Conservation (phyloP, 2,797 vertebrate species). For the Tympanoctomys barrerae region DNA sequence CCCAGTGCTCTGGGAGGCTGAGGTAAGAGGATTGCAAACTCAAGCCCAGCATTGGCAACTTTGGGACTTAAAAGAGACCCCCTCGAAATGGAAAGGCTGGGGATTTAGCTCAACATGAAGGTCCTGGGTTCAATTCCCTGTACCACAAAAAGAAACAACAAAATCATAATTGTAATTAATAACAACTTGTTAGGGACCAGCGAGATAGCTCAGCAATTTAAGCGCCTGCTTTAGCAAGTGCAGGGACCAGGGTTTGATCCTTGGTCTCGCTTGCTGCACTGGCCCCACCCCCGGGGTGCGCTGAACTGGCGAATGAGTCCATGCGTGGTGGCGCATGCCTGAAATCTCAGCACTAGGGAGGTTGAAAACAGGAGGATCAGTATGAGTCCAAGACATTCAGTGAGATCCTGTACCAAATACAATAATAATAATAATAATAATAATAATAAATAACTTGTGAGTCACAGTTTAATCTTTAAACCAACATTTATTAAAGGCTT, state of each 20-base stretch:
- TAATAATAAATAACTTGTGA: neutral
- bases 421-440: too few relatives aligned
- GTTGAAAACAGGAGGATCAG: too few relatives aligned
- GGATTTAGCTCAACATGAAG: neutral
- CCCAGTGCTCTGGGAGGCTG: neutral
- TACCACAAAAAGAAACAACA: neutral
- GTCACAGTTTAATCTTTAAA: constrained; percentile 8
- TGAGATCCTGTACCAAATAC: too few relatives aligned
- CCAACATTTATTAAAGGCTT: constrained; percentile 6
- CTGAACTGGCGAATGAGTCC: too few relatives aligned
- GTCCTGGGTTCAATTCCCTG: neutral
- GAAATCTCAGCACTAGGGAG: too few relatives aligned
- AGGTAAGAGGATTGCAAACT: neutral
- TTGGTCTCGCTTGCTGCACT: too few relatives aligned
- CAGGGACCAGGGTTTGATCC: too few relatives aligned
- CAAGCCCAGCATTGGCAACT: neutral
- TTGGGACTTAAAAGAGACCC: neutral
- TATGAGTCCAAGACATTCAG: too few relatives aligned
- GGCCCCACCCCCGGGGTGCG: too few relatives aligned
- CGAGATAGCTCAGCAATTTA: too few relatives aligned
- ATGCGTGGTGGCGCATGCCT: too few relatives aligned
- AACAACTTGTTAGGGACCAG: neutral
- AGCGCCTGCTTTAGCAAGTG: too few relatives aligned
- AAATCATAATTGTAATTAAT: neutral
- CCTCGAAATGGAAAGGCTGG: neutral